phyloP scores from a whole-genome alignment of 1,140 invertebrate species.

The Wasmannia auropunctata region DNA sequence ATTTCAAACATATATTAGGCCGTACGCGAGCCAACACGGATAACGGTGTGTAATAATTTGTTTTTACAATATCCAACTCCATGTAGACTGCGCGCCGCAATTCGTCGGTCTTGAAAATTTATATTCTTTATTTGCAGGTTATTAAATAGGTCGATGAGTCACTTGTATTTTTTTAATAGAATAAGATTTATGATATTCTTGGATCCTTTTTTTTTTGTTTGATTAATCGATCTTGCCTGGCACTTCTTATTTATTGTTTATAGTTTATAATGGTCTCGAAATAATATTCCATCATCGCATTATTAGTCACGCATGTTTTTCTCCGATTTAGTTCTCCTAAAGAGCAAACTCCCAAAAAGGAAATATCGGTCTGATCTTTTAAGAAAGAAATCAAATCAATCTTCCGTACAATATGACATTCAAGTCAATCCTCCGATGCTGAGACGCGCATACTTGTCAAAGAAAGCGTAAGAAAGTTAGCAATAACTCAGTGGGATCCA shows the following conservation, averaged over 20 bases:
- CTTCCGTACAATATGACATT: background rate
- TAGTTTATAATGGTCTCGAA: background rate
- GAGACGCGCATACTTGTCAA: conserved; percentile 9
- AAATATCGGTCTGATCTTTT: conserved; percentile 30
- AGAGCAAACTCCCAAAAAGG: background rate
- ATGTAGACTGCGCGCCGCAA: too few species aligned
- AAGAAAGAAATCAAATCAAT: too few species aligned
- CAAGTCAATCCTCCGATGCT: background rate
- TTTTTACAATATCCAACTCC: too few species aligned
- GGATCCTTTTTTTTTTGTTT: conserved; percentile 7
- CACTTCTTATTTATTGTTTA: conserved; percentile 7
- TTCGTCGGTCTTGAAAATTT: too few species aligned
- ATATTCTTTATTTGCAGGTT: background rate
- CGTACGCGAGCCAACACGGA: too few species aligned
- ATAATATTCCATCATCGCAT: conserved; percentile 62
- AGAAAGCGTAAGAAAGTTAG: conserved; percentile 69
- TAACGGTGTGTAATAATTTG: too few species aligned
- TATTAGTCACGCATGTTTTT: conserved; percentile 62
- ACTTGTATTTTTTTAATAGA: conserved; percentile 48
- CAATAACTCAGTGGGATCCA: background rate
- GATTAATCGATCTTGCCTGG: background rate
- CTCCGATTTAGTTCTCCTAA: background rate
- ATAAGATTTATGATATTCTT: conserved; percentile 11
- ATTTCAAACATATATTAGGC: too few species aligned
- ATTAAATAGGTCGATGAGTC: conserved; percentile 9